Evolutionary conservation across 1,140 invertebrate species (phyloP).

Genomic region (Ips nitidus): DNA sequence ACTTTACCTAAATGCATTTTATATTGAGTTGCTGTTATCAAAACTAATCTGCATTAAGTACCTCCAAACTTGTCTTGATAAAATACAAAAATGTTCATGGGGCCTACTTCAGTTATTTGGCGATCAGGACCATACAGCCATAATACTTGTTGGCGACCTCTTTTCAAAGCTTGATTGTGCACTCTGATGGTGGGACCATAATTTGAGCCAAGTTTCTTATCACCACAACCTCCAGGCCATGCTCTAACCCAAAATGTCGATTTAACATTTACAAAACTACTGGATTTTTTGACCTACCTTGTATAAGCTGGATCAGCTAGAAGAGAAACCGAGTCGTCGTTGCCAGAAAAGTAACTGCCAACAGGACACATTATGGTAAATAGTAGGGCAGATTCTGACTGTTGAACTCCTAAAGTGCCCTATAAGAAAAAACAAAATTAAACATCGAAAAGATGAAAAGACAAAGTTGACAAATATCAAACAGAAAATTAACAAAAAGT

Average conservation of each 20-base stretch:
- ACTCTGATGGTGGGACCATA: conserved; percentile 85
- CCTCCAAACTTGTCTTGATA: conserved; percentile 89
- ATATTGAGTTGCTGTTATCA: background rate
- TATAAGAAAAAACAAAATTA: conserved; percentile 49
- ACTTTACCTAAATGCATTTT: conserved; percentile 73
- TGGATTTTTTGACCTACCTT: conserved; percentile 12
- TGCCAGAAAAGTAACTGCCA: conserved; percentile 48
- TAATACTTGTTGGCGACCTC: conserved; percentile 91
- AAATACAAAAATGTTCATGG: conserved; percentile 97
- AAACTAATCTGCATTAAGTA: conserved; percentile 49
- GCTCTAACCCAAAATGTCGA: conserved; percentile 59
- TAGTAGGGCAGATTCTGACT: conserved; percentile 81
- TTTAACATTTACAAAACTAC: background rate
- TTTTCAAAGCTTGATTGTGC: conserved; percentile 74
- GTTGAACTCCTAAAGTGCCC: conserved; percentile 88
- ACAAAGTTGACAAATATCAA: background rate
- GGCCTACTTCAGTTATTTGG: conserved; percentile 95
- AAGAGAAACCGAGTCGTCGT: conserved; percentile 58
- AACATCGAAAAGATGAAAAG: conserved; percentile 30
- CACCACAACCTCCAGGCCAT: conserved; percentile 95
- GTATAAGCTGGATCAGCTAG: conserved; percentile 80
- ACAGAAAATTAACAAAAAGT: too few relatives aligned
- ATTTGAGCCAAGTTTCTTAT: conserved; percentile 93
- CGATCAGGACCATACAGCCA: conserved; percentile 96
- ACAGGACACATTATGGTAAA: conserved; percentile 93